These are phyloP conservation scores for Elanoides forficatus DNA, from an alignment of 2,113 vertebrate species.

Conservation along the genomic window DNA sequence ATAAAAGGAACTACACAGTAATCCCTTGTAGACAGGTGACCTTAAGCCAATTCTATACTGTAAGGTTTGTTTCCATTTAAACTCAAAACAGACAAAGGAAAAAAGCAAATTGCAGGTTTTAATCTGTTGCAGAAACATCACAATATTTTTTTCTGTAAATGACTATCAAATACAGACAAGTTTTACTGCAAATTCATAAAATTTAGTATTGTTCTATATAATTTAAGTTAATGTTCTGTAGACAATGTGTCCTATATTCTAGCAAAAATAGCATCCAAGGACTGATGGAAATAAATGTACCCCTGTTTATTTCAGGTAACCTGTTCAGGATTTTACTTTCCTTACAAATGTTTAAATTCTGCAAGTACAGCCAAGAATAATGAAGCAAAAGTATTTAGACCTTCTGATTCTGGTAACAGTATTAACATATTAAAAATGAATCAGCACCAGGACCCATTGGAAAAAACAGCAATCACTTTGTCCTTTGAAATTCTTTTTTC, in stretches of 20 bases:
- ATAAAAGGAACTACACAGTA: slow-evolving; percentile 48
- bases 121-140: neutral
- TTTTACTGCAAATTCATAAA: neutral
- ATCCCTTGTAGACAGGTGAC: slow-evolving; percentile 73
- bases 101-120: slow-evolving; percentile 30
- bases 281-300: neutral
- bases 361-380: neutral
- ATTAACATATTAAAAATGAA: neutral
- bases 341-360: neutral
- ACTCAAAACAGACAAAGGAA: slow-evolving; percentile 42
- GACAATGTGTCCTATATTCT: neutral
- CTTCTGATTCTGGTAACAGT: neutral
- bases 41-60: slow-evolving; percentile 64
- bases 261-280: neutral
- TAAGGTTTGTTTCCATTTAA: slow-evolving; percentile 64
- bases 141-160: neutral
- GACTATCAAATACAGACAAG: neutral
- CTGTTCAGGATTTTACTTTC: neutral
- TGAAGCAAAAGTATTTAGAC: neutral
- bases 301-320: neutral
- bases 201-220: neutral
- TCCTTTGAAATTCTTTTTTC: neutral
- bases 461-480: neutral
- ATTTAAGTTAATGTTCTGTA: neutral
- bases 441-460: neutral